Evolutionary conservation across 2,113 vertebrate genomes (phyloP), one percentile per base, ranked within the genome.

Genomic region (Cephalopholis sonnerati): DNA sequence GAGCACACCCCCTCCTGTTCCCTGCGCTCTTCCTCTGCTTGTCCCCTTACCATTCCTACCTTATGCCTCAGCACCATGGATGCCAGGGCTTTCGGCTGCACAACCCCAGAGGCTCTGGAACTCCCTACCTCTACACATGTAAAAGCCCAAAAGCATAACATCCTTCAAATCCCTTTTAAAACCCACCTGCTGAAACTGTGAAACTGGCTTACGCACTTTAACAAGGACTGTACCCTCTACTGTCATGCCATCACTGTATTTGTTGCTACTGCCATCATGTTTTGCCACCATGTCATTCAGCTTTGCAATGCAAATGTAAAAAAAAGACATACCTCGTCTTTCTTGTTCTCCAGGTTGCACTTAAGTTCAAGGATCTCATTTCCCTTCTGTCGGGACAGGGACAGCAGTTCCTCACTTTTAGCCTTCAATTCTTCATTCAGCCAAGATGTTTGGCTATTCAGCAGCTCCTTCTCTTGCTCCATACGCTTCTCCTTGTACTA

Each of bases 401-500:
- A 95, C 5, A 99, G 93, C 61, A 99, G 95, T 63, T 98, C 97
- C 82, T 99, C 97, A 50, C 96, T 99, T 95, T 99, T 99, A 39
- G 96, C 91, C 91, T 98, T 98, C 82, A 99, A 77, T 79, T 99
- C 97, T 0, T 95, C 65, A 20, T 97, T 97, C 85, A 99, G 91
- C 98, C 98, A 99, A 0, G 95, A 94, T 74, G 96, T 97, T 53
- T 99, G 98, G 79, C 79, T 95, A 83, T 96, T 94, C 0, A 99
- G 90, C 24, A 99, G 95, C 79, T 98, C 97, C 61, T 97, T 99
- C 85, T 99, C 98, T 89, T 99, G 98, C 18, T 97, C 97, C 95
- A 99, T 95, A 7, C 98, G 97, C 80, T 97, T 98, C 90, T 99
- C 98, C 57, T 97, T 97, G 91, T 97, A 97, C 98, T 99, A 79